Evolutionary conservation across 2,797 vertebrate genomes (phyloP).

Genomic region (Setipinna tenuifilis): DNA sequence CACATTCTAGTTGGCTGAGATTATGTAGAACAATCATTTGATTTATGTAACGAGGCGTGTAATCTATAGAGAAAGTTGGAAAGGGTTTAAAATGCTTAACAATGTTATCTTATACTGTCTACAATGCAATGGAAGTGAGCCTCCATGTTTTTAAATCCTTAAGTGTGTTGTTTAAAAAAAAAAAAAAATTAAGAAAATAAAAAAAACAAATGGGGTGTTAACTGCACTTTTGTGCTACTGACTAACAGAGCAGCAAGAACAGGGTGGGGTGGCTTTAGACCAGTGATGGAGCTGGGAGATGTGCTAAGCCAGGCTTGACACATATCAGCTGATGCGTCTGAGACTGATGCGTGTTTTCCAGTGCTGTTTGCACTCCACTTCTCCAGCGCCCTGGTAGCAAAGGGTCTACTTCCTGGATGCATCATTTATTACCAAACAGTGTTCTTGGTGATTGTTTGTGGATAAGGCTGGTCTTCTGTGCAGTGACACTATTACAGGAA

Average conservation of each 20-base stretch:
- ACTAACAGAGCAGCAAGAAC: not conserved
- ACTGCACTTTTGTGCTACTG: not conserved
- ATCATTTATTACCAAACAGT: slow-evolving; percentile 19
- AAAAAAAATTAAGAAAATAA: not conserved
- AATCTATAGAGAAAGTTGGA: not conserved
- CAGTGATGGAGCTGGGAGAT: not conserved
- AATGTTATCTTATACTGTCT: not conserved
- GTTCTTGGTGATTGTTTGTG: not conserved
- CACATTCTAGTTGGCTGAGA: not conserved
- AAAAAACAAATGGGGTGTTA: too few species aligned
- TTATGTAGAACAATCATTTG: not conserved
- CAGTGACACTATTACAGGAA: not conserved
- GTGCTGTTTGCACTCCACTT: not conserved
- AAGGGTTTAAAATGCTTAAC: not conserved
- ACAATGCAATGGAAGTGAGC: not conserved
- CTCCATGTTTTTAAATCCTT: too few species aligned
- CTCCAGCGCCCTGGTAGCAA: not conserved
- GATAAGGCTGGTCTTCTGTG: not conserved
- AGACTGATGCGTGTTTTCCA: not conserved
- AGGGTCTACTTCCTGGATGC: not conserved
- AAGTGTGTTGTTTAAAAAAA: not conserved
- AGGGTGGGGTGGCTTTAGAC: not conserved
- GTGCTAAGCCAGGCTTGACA: not conserved
- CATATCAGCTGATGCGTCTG: not conserved
- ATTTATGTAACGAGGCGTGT: not conserved